phyloP scores from a whole-genome alignment of 1,140 invertebrate genomes.

The Zaprionus africanus region DNA sequence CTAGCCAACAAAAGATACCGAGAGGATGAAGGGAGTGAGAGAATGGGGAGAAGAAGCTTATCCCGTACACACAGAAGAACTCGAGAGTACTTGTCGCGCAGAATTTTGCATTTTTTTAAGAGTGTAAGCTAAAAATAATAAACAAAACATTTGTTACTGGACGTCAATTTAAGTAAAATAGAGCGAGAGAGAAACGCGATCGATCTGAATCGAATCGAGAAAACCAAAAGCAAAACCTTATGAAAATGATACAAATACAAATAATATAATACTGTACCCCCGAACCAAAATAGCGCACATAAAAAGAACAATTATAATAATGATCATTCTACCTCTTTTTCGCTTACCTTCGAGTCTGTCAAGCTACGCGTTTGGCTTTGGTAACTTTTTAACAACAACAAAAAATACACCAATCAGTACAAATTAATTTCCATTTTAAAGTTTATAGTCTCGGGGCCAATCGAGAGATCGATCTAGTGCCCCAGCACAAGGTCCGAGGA shows the following conservation, averaged over 20 bases:
- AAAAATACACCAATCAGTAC: conserved; percentile 74
- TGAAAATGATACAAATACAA: conserved; percentile 31
- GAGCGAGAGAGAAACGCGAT: conserved; percentile 16
- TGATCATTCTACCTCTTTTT: conserved; percentile 20
- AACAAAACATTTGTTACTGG: conserved; percentile 64
- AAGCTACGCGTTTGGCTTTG: conserved; percentile 32
- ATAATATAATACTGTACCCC: conserved; percentile 33
- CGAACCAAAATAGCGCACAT: conserved; percentile 54
- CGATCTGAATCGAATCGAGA: conserved; percentile 24
- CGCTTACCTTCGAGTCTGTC: conserved; percentile 40
- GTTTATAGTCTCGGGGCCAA: conserved; percentile 40
- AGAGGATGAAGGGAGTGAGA: conserved; percentile 9
- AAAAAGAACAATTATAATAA: not conserved
- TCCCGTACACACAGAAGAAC: conserved; percentile 23
- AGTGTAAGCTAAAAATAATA: conserved; percentile 53
- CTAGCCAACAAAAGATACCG: conserved; percentile 36
- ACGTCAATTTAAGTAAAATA: conserved; percentile 61
- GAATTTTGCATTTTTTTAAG: conserved; percentile 82
- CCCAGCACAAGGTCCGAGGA: conserved; percentile 10
- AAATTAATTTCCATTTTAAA: conserved; percentile 81
- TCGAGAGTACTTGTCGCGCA: conserved; percentile 62
- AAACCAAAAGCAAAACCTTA: conserved; percentile 31
- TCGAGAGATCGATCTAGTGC: conserved; percentile 18
- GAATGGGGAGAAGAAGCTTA: conserved; percentile 14
- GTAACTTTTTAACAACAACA: conserved; percentile 38